phyloP scores from a whole-genome alignment of 2,113 vertebrate species.

The Chitala chitala region DNA sequence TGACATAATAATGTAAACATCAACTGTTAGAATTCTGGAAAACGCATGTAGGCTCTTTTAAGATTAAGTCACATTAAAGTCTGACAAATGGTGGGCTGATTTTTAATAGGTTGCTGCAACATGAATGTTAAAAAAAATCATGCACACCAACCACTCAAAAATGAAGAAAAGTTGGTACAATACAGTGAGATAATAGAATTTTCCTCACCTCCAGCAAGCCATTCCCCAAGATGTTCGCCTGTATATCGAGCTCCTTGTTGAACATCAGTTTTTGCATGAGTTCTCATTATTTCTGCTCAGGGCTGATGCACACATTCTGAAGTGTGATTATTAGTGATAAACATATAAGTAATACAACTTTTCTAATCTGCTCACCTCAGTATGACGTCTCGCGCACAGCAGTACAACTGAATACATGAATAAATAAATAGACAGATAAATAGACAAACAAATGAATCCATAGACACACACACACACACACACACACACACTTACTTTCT shows the following conservation, averaged over 20 bases:
- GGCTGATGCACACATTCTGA: constrained; percentile 40
- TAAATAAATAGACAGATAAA: constrained; percentile 10
- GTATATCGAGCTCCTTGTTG: constrained; percentile 38
- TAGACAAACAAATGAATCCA: background rate
- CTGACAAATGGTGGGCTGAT: background rate
- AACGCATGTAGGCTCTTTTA: background rate
- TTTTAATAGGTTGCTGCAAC: constrained; percentile 15
- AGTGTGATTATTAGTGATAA: constrained; percentile 55
- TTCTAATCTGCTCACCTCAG: constrained; percentile 42
- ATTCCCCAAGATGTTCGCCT: constrained; percentile 42
- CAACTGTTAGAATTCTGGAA: background rate
- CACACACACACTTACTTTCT: too few relatives aligned
- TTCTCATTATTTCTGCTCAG: constrained; percentile 42
- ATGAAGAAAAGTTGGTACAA: constrained; percentile 42
- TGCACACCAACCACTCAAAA: constrained; percentile 30
- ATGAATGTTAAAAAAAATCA: background rate
- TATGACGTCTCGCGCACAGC: constrained; percentile 34
- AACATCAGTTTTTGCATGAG: constrained; percentile 38
- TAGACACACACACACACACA: background rate
- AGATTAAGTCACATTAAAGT: background rate
- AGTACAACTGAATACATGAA: constrained; percentile 25
- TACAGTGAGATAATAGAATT: constrained; percentile 46
- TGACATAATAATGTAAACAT: background rate
- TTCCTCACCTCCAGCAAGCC: constrained; percentile 43
- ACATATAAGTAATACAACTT: constrained; percentile 48